Conservation (phyloP, 2,888 invertebrate genomes). For the Acanthosoma haemorrhoidale region DNA sequence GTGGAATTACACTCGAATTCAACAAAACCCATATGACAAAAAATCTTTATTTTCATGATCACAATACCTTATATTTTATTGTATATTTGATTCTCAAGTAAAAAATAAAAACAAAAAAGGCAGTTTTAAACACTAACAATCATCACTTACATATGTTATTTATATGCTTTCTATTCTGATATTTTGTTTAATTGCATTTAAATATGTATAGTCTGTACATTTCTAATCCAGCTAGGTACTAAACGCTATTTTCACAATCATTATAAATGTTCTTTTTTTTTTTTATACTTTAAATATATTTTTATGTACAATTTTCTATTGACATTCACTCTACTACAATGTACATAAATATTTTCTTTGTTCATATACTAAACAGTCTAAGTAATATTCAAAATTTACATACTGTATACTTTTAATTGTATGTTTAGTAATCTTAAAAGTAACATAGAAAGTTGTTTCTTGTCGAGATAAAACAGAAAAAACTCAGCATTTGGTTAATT, state of each 20-base stretch:
- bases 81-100: slow-evolving; percentile 15
- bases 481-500: slow-evolving; percentile 3
- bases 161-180: slow-evolving; percentile 35
- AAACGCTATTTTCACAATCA: slow-evolving; percentile 37
- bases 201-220: slow-evolving; percentile 34
- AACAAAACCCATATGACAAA: too few species aligned
- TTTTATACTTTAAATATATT: slow-evolving; percentile 33
- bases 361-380: slow-evolving; percentile 35
- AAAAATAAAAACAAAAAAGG: slow-evolving; percentile 34
- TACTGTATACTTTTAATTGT: slow-evolving; percentile 33
- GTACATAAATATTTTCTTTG: slow-evolving; percentile 34
- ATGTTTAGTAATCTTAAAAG: slow-evolving; percentile 10
- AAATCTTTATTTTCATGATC: slow-evolving; percentile 28
- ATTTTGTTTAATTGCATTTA: slow-evolving; percentile 33
- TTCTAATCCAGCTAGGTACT: slow-evolving; percentile 31
- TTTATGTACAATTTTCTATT: slow-evolving; percentile 38
- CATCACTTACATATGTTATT: slow-evolving; percentile 30
- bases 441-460: neutral
- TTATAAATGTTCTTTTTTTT: slow-evolving; percentile 33
- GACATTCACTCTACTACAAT: slow-evolving; percentile 37
- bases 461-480: neutral
- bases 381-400: slow-evolving; percentile 36
- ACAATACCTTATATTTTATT: slow-evolving; percentile 26
- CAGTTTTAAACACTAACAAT: slow-evolving; percentile 36
- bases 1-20: too few species aligned